These are phyloP conservation scores for Whitmania pigra DNA, from an alignment of 1,140 invertebrate genomes.

Conservation along the genomic window DNA sequence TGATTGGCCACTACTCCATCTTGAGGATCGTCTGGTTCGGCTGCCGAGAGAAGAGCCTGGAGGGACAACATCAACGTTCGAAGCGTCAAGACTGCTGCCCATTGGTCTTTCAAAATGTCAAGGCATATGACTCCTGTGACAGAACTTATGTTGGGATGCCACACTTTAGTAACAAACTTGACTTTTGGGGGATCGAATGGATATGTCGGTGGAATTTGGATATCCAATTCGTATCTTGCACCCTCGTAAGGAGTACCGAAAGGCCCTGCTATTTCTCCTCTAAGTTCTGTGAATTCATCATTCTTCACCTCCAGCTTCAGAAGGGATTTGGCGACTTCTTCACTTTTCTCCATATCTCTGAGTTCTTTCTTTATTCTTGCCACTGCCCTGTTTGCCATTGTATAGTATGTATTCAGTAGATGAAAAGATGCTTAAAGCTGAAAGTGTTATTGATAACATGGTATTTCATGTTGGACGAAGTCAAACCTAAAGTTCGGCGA, in stretches of 20 bases:
- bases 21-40: constrained; percentile 86
- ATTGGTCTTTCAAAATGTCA: constrained; percentile 98
- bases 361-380: constrained; percentile 90
- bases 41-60: constrained; percentile 75
- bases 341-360: constrained; percentile 90
- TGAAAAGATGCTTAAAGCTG: no score
- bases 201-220: constrained; percentile 96
- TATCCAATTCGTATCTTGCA: constrained; percentile 81
- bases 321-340: constrained; percentile 82
- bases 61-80: constrained; percentile 83
- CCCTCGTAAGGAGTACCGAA: constrained; percentile 94
- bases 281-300: constrained; percentile 76
- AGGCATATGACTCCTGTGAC: constrained; percentile 96
- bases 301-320: constrained; percentile 85
- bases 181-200: constrained; percentile 96
- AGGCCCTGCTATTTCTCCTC: constrained; percentile 62
- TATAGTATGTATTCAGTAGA: no score
- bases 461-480: no score
- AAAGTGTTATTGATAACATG: no score
- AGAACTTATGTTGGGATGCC: no score
- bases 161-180: constrained; percentile 86
- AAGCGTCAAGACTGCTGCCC: constrained; percentile 97
- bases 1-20: constrained; percentile 84
- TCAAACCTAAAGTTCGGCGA: no score
- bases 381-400: constrained; percentile 86